These are phyloP conservation scores for Reticulitermes lucifugus DNA, from an alignment of 2,888 invertebrate species.

Conservation along the genomic window DNA sequence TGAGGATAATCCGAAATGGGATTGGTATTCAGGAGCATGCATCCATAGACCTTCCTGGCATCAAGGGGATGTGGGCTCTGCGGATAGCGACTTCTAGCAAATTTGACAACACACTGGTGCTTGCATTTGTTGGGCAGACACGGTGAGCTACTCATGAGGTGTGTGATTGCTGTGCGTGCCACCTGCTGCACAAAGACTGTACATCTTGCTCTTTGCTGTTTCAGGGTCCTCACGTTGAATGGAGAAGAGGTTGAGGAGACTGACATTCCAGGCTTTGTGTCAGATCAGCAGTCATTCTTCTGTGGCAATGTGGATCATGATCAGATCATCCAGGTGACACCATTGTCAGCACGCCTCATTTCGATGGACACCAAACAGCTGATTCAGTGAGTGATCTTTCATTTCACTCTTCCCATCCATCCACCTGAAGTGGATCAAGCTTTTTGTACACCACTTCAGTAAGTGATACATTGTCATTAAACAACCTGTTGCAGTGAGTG, in stretches of 20 bases:
- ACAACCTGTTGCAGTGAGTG: conserved; percentile 68
- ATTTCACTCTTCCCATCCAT: no score
- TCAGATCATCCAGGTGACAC: conserved; percentile 84
- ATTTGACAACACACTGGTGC: conserved; percentile 89
- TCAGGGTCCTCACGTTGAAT: conserved; percentile 84
- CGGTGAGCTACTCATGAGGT: conserved; percentile 65
- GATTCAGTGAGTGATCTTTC: conserved; percentile 60
- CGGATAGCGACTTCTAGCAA: conserved; percentile 70
- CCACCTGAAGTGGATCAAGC: no score
- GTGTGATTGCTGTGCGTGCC: background rate
- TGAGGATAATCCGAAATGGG: conserved; percentile 97
- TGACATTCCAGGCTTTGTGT: conserved; percentile 90
- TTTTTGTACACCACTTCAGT: no score
- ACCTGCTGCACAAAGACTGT: background rate
- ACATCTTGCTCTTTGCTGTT: background rate
- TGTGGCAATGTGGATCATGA: conserved; percentile 90
- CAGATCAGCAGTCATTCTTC: conserved; percentile 93
- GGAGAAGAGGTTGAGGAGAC: conserved; percentile 99
- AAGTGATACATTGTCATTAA: no score
- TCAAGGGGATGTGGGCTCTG: conserved; percentile 99
- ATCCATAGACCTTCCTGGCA: conserved; percentile 95
- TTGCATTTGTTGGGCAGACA: conserved; percentile 98
- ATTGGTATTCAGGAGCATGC: conserved; percentile 99
- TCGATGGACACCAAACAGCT: conserved; percentile 74
- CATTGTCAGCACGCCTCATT: conserved; percentile 78